Percentiles rank a stretch among this genome's conserved stretches.
Conservation (phyloP, 2,113 vertebrate genomes). For the Phoenicopterus ruber region DNA sequence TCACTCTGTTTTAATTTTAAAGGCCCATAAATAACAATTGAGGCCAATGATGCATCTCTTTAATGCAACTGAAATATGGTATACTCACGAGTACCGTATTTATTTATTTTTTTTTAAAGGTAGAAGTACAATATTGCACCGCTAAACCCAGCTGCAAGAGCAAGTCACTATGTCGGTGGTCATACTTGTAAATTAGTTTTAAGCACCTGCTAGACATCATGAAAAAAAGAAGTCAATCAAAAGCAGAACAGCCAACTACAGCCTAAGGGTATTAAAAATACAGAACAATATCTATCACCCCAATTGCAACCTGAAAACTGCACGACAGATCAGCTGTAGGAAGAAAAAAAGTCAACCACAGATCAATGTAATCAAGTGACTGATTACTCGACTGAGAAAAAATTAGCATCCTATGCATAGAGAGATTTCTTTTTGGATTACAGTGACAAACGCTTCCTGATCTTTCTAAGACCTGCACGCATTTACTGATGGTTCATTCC, state of each 20-base stretch:
- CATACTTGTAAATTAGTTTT: not conserved
- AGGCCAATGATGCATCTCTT: not conserved
- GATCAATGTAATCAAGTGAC: constrained; percentile 21
- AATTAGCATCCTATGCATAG: not conserved
- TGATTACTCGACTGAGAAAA: not conserved
- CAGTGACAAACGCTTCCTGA: constrained; percentile 1
- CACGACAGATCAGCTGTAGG: not conserved
- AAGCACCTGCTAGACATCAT: not conserved
- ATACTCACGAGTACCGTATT: not conserved
- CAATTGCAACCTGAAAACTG: not conserved
- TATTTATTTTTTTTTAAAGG: not conserved
- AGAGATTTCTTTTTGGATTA: constrained; percentile 20
- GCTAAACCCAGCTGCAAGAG: not conserved
- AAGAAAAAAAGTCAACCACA: not conserved
- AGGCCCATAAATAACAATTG: not conserved
- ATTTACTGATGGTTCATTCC: constrained; percentile 15
- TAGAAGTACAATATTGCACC: not conserved
- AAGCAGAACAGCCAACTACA: not conserved
- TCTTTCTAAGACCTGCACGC: not conserved
- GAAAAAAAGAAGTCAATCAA: not conserved
- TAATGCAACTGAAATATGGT: not conserved
- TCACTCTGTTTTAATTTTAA: not conserved
- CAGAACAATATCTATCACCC: not conserved
- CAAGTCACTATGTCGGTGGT: not conserved
- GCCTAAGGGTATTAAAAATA: not conserved